phyloP scores from a whole-genome alignment of 1,140 invertebrate species.

The Drosophila sturtevanti region DNA sequence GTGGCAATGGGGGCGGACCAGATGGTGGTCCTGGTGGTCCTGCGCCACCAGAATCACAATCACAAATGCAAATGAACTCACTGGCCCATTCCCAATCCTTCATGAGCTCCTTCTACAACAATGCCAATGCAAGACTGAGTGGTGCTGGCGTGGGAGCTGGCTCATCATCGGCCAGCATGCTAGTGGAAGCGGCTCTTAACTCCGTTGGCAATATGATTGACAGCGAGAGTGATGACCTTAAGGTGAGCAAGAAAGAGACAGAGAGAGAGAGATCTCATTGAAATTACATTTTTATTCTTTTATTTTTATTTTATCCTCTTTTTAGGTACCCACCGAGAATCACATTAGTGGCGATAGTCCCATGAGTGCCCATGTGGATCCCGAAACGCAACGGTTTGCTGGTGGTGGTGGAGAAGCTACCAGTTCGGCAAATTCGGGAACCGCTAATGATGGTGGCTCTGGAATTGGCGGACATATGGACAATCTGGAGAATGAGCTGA shows the following conservation, averaged over 20 bases:
- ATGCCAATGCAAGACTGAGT: slow-evolving; percentile 74
- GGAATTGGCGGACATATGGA: slow-evolving; percentile 66
- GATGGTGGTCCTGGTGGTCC: slow-evolving; percentile 33
- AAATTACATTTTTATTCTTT: neutral
- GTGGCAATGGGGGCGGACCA: slow-evolving; percentile 8
- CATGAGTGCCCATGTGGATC: slow-evolving; percentile 76
- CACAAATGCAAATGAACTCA: slow-evolving; percentile 81
- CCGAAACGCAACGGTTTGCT: slow-evolving; percentile 70
- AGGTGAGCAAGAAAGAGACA: slow-evolving; percentile 49
- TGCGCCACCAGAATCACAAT: slow-evolving; percentile 30
- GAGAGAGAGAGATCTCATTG: neutral
- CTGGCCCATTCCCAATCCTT: slow-evolving; percentile 77
- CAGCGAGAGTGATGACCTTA: slow-evolving; percentile 77
- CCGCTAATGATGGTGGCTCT: slow-evolving; percentile 24
- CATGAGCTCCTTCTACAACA: slow-evolving; percentile 82
- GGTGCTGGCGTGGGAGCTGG: slow-evolving; percentile 54
- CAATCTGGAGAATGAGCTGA: slow-evolving; percentile 79
- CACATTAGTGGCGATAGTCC: slow-evolving; percentile 80
- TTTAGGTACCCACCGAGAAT: slow-evolving; percentile 74
- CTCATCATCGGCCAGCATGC: slow-evolving; percentile 81
- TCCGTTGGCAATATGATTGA: slow-evolving; percentile 83
- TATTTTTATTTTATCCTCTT: too few relatives aligned
- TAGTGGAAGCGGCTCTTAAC: slow-evolving; percentile 82
- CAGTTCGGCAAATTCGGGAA: slow-evolving; percentile 28
- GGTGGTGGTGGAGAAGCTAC: slow-evolving; percentile 32